Percentiles rank a stretch among this genome's conserved stretches.
Evolutionary conservation across 2,113 vertebrate species (phyloP).

Genomic region (Turdus rufiventris): DNA sequence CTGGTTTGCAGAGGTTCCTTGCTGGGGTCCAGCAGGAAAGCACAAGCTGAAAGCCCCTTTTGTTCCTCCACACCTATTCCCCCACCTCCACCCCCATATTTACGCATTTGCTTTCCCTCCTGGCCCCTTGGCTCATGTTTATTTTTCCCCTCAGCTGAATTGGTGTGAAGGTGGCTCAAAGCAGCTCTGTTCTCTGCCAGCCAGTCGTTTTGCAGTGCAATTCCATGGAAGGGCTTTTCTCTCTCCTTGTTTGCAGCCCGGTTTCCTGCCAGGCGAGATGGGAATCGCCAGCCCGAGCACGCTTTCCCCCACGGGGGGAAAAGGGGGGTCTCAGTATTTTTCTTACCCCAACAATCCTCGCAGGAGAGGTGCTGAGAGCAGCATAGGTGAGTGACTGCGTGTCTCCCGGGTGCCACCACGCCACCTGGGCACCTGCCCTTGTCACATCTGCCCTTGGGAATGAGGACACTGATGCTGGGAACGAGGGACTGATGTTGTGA

Average conservation of each 20-base stretch:
- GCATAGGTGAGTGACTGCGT: slow-evolving; percentile 76
- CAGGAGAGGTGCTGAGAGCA: slow-evolving; percentile 86
- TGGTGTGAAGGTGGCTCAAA: background rate
- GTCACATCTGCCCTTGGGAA: fast-evolving
- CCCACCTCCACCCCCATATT: background rate
- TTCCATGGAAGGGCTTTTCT: background rate
- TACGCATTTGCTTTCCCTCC: background rate
- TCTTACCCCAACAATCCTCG: slow-evolving; percentile 88
- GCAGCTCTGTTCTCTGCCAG: background rate
- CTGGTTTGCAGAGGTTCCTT: background rate
- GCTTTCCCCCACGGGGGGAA: slow-evolving; percentile 88
- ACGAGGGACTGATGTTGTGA: fast-evolving
- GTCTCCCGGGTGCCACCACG: background rate
- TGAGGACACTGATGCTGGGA: fast-evolving
- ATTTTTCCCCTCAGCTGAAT: background rate
- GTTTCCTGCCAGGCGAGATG: slow-evolving; percentile 90
- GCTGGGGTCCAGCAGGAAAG: background rate
- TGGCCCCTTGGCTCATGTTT: background rate
- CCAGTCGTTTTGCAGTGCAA: background rate
- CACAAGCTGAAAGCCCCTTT: background rate
- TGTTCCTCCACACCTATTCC: background rate
- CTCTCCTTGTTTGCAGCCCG: slow-evolving; percentile 69
- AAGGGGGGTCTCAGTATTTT: slow-evolving; percentile 90
- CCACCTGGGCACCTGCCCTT: fast-evolving
- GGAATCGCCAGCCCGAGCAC: slow-evolving; percentile 87